A percentile compares a stretch with the other conserved stretches of the same genome.
phyloP scores from a whole-genome alignment of 2,797 vertebrate species.

The Falco berigora region DNA sequence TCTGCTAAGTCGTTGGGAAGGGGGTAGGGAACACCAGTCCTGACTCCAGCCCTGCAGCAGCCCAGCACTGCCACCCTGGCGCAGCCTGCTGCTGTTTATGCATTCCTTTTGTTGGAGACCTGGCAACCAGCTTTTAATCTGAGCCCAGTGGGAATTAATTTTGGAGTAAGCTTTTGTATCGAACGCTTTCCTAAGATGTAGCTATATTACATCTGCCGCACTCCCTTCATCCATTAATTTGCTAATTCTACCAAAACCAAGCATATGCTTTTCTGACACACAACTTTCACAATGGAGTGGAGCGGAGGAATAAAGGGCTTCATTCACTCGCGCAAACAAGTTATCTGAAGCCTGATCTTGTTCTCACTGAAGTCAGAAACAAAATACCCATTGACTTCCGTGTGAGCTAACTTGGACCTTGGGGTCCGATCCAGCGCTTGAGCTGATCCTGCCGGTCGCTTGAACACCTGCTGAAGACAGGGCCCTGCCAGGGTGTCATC shows the following conservation, averaged over 20 bases:
- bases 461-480: not conserved
- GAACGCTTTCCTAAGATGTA: not conserved
- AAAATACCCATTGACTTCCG: not conserved
- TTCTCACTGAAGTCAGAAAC: not conserved
- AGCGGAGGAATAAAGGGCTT: not conserved
- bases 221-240: slow-evolving; percentile 15
- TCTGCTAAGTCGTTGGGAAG: not conserved
- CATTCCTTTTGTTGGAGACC: slow-evolving; percentile 1
- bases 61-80: not conserved
- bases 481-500: slow-evolving; percentile 8
- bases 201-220: not conserved
- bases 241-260: slow-evolving; percentile 28
- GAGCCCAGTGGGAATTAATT: slow-evolving; percentile 1
- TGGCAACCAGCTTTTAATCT: slow-evolving; percentile 21
- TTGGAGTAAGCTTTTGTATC: not conserved
- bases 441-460: not conserved
- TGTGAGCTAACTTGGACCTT: not conserved
- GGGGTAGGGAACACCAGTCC: not conserved
- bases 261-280: not conserved
- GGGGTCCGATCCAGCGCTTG: not conserved
- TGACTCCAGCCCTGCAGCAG: not conserved
- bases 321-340: not conserved
- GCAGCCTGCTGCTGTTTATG: not conserved
- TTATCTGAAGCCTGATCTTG: not conserved
- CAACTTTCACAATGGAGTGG: not conserved